These are phyloP conservation scores for Crocallis elinguaria DNA, from an alignment of 2,888 invertebrate species.

Conservation along the genomic window DNA sequence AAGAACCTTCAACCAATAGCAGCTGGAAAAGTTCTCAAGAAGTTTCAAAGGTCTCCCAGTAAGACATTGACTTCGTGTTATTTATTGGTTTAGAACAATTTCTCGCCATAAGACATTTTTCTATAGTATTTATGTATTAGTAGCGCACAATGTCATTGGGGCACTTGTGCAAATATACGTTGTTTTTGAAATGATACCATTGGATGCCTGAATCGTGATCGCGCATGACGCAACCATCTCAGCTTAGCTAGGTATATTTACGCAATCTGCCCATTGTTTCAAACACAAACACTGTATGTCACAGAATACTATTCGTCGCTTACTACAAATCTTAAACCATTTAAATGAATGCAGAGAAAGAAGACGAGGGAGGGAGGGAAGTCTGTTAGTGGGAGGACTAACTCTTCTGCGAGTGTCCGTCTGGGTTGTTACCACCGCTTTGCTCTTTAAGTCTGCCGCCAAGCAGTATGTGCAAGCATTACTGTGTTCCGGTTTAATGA, in stretches of 20 bases:
- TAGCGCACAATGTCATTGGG: conserved; percentile 54
- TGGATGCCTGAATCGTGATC: conserved; percentile 54
- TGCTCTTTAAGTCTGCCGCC: too few species aligned
- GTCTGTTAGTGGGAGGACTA: too few species aligned
- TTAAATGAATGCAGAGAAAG: too few species aligned
- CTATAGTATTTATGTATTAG: conserved; percentile 19
- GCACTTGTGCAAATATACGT: conserved; percentile 77
- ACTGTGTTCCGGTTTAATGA: too few species aligned
- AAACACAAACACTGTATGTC: conserved; percentile 46
- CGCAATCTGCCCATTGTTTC: conserved; percentile 51
- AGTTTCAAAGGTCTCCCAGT: conserved; percentile 1
- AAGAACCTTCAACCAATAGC: neutral
- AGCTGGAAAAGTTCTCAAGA: neutral
- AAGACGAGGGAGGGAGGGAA: too few species aligned
- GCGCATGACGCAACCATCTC: conserved; percentile 66
- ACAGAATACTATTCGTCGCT: conserved; percentile 37
- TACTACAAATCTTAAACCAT: conserved; percentile 10
- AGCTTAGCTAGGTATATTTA: conserved; percentile 43
- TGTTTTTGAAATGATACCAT: conserved; percentile 73
- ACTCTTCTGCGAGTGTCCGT: too few species aligned
- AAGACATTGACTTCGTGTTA: conserved; percentile 26
- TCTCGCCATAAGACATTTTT: conserved; percentile 37
- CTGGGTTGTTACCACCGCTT: too few species aligned
- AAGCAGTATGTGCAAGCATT: too few species aligned
- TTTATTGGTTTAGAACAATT: conserved; percentile 49